phyloP scores from a whole-genome alignment of 2,113 vertebrate genomes.

The Cisticola juncidis region DNA sequence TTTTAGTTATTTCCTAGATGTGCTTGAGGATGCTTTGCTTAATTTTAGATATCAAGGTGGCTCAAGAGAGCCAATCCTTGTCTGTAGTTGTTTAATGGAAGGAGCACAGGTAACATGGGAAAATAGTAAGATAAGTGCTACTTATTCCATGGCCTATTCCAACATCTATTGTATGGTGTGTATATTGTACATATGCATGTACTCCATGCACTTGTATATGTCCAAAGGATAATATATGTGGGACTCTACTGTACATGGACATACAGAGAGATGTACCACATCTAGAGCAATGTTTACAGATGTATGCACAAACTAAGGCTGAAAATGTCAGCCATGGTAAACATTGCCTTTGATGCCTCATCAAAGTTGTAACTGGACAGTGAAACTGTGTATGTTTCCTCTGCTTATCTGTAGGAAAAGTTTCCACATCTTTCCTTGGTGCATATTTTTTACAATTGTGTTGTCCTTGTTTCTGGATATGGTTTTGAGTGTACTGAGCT shows the following conservation, averaged over 20 bases:
- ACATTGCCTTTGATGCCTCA: background rate
- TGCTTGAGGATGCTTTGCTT: background rate
- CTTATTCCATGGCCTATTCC: background rate
- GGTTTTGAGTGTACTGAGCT: background rate
- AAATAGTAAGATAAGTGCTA: background rate
- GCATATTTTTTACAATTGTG: background rate
- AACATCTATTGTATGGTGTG: background rate
- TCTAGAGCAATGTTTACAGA: background rate
- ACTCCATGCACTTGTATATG: background rate
- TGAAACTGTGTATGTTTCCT: background rate
- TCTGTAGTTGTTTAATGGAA: background rate
- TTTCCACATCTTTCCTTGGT: background rate
- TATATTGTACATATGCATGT: background rate
- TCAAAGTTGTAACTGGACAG: background rate
- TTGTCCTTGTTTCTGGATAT: background rate
- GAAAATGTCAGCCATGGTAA: background rate
- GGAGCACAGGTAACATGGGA: background rate
- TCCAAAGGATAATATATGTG: background rate
- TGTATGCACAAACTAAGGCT: background rate
- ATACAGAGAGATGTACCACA: background rate
- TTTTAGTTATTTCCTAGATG: background rate
- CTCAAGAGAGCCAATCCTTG: background rate
- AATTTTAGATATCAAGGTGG: background rate
- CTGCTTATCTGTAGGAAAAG: background rate
- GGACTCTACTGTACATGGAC: background rate